phyloP scores from a whole-genome alignment of 2,888 invertebrate genomes.

The Oscheius sp. region DNA sequence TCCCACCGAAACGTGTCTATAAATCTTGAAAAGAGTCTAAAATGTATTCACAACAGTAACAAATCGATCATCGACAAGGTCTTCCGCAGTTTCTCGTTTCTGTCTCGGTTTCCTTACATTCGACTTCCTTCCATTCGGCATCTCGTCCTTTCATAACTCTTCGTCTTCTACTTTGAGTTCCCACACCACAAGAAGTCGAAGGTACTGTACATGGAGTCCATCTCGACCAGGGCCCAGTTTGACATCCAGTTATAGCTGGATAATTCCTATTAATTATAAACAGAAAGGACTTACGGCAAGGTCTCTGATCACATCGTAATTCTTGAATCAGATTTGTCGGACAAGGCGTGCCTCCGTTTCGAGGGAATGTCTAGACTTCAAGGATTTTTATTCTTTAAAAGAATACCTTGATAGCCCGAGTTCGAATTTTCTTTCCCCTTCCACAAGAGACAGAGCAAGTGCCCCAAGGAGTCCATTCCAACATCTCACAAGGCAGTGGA shows the following conservation, averaged over 20 bases:
- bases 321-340: constrained; percentile 68
- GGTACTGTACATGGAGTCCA: constrained; percentile 73
- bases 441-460: constrained; percentile 86
- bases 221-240: constrained; percentile 73
- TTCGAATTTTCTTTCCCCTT: constrained; percentile 76
- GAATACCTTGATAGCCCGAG: constrained; percentile 60
- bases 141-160: constrained; percentile 45
- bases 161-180: constrained; percentile 75
- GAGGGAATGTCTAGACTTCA: constrained; percentile 56
- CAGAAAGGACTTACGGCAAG: constrained; percentile 62
- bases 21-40: not conserved
- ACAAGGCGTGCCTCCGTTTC: constrained; percentile 67
- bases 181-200: constrained; percentile 75
- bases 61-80: constrained; percentile 1
- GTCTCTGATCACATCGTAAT: constrained; percentile 63
- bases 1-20: constrained; percentile 14
- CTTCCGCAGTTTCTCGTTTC: constrained; percentile 39
- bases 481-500: constrained; percentile 77
- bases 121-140: constrained; percentile 48
- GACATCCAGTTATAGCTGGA: constrained; percentile 70
- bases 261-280: too few species aligned
- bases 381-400: too few species aligned
- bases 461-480: constrained; percentile 82
- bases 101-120: constrained; percentile 43
- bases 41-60: not conserved